Evolutionary conservation across 2,888 invertebrate species (phyloP), one percentile per base, ranked within the genome.

Genomic region (Balanococcus diminutus): DNA sequence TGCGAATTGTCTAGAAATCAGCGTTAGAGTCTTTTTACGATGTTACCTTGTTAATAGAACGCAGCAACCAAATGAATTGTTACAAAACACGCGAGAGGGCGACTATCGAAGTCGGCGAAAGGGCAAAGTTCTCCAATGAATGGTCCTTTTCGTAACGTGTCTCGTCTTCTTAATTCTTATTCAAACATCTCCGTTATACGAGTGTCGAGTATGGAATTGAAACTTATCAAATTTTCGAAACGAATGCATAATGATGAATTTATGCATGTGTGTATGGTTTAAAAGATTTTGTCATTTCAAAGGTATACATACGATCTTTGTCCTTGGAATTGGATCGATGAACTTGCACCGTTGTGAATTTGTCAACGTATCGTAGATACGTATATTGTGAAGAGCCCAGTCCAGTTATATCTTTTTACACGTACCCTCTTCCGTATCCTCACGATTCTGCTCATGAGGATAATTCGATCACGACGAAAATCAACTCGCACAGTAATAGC

Each of bases 381-480:
- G 3, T 36, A 36, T 36, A 36, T 36, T 36, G 8, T 42, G 14
- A 1, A 51, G 19, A 56, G 56, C 22, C 22, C 56, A 56, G 56
- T 56, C 56, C 56, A 56, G 56, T 56, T 56, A 56, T n/a, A n/a
- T n/a, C n/a, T n/a, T 22, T 46, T n/a, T 46, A 46, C 46, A 16
- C 16, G 1, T n/a, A 19, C 56, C 11, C 19, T 36, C 36, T 36
- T 6, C 14, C 5, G 46, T 16, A 61, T 61, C 28, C 1, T 11
- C 67, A 67, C 67, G 67, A 67, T 67, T 67, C 5, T 16, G 19
- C 75, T 36, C 19, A 36, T 32, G 31, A 79, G 75, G 36, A 79
- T 79, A 79, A 79, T 79, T 79, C 36, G 75, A 79, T 79, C 75
- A 79, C 75, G 75, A 79, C 75, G 36, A 79, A 79, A 79, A 79